Conservation (phyloP, 1,140 invertebrate species). For the Nephotettix cincticeps region DNA sequence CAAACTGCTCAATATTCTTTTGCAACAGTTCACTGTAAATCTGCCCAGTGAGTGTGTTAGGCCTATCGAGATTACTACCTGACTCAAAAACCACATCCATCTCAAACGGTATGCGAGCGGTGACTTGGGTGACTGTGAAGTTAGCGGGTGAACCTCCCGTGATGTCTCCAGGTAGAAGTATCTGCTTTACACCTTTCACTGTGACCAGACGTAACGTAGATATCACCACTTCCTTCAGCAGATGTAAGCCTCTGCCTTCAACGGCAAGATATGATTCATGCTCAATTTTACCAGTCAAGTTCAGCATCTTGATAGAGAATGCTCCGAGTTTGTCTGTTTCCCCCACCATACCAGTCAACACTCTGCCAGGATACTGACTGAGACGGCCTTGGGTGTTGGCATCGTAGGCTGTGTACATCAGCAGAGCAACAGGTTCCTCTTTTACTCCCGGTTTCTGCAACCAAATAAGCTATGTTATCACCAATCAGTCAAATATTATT, state of each 20-base stretch:
- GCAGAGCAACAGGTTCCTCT: slow-evolving; percentile 61
- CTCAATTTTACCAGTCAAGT: slow-evolving; percentile 40
- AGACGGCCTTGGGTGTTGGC: slow-evolving; percentile 64
- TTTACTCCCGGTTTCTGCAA: slow-evolving; percentile 42
- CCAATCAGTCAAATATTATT: too few species aligned
- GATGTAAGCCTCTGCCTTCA: slow-evolving; percentile 65
- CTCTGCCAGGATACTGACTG: slow-evolving; percentile 50
- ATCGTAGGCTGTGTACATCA: slow-evolving; percentile 78
- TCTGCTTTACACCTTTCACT: slow-evolving; percentile 56
- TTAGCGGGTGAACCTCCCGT: slow-evolving; percentile 59
- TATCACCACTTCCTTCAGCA: slow-evolving; percentile 77
- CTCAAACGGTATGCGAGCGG: slow-evolving; percentile 76
- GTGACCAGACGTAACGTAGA: slow-evolving; percentile 60
- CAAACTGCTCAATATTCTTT: slow-evolving; percentile 59
- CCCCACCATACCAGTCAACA: slow-evolving; percentile 70
- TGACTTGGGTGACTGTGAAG: slow-evolving; percentile 80
- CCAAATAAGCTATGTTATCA: slow-evolving; percentile 31
- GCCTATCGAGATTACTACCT: slow-evolving; percentile 58
- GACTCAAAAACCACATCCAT: slow-evolving; percentile 86
- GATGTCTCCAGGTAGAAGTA: slow-evolving; percentile 55
- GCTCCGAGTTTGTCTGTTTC: slow-evolving; percentile 75
- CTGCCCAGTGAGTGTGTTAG: slow-evolving; percentile 58
- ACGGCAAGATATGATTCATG: slow-evolving; percentile 75
- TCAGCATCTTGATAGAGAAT: slow-evolving; percentile 61
- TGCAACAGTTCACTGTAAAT: slow-evolving; percentile 61